These are phyloP conservation scores for Esox lucius DNA, from an alignment of 2,797 vertebrate species.

Conservation along the genomic window DNA sequence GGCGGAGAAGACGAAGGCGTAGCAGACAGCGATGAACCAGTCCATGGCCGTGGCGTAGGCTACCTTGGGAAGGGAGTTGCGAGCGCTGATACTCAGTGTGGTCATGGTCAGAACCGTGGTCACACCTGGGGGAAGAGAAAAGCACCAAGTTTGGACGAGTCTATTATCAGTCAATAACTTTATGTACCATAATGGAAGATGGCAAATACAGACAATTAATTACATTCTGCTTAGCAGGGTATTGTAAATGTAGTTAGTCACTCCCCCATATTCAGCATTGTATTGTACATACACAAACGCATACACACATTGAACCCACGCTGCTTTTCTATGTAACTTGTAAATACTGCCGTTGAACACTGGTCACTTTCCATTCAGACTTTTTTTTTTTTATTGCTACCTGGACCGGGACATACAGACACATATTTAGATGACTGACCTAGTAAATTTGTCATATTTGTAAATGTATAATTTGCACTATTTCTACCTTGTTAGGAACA, in stretches of 20 bases:
- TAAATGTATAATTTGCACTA: no score
- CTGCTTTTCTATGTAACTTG: no score
- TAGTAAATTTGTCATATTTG: no score
- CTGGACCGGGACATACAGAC: no score
- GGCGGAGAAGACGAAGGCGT: conserved; percentile 97
- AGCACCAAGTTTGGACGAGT: neutral
- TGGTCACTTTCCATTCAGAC: no score
- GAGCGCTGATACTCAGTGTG: conserved; percentile 94
- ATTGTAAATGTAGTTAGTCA: neutral
- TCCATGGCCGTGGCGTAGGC: conserved; percentile 99
- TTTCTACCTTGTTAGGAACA: no score
- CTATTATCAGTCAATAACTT: neutral
- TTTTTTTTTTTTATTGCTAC: no score
- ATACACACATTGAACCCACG: no score
- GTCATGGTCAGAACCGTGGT: conserved; percentile 98
- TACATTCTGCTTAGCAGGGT: neutral
- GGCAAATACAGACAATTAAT: neutral
- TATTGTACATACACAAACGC: no score
- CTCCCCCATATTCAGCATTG: no score
- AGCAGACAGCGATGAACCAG: conserved; percentile 99
- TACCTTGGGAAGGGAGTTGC: conserved; percentile 98
- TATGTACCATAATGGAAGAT: conserved; percentile 10
- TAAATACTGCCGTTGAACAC: no score
- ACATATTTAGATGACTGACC: no score
- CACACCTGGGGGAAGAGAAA: conserved; percentile 78